Conservation (phyloP, 2,888 invertebrate genomes). For the Amorpha juglandis region DNA sequence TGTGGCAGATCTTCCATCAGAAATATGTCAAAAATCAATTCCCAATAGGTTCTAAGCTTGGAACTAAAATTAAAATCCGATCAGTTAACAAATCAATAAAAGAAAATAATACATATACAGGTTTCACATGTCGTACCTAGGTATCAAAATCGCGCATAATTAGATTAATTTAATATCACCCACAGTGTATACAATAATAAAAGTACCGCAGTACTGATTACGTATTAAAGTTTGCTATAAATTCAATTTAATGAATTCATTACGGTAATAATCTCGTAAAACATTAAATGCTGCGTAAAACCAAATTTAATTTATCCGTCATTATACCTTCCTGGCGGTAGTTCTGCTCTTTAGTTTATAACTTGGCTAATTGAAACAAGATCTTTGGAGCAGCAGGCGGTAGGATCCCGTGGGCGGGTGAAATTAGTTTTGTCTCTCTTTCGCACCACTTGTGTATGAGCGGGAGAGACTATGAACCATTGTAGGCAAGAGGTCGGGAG, state of each 20-base stretch:
- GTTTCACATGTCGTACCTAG: too few relatives aligned
- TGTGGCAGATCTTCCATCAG: too few relatives aligned
- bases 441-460: slow-evolving; percentile 40
- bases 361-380: slow-evolving; percentile 72
- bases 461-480: slow-evolving; percentile 48
- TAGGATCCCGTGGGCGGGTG: slow-evolving; percentile 62
- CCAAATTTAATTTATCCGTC: slow-evolving; percentile 22
- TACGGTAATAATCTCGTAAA: slow-evolving; percentile 21
- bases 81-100: too few relatives aligned
- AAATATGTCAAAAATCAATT: too few relatives aligned
- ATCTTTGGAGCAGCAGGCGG: slow-evolving; percentile 62
- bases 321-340: slow-evolving; percentile 17
- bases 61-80: neutral
- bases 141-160: too few relatives aligned
- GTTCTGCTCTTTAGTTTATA: slow-evolving; percentile 42
- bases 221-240: slow-evolving; percentile 3
- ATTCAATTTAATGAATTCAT: slow-evolving; percentile 1
- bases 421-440: slow-evolving; percentile 49
- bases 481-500: slow-evolving; percentile 43
- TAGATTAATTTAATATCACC: neutral
- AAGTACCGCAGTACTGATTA: neutral
- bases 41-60: neutral
- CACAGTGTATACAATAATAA: neutral
- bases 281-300: slow-evolving; percentile 19
- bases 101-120: too few relatives aligned